phyloP scores from a whole-genome alignment of 2,797 vertebrate genomes.

The Heterohyrax brucei region DNA sequence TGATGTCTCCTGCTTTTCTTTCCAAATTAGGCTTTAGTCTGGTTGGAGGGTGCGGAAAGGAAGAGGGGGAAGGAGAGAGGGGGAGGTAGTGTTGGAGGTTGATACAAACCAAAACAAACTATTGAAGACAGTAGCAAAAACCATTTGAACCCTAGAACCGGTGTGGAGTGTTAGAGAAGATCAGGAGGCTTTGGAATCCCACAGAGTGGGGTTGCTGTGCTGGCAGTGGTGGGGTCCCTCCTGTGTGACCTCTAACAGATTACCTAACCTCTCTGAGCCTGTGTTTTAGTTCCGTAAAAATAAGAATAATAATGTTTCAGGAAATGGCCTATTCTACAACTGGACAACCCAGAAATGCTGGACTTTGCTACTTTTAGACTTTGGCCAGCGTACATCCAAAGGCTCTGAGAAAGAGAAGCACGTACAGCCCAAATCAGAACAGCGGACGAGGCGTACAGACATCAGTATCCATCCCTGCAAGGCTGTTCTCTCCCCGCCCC shows the following conservation, averaged over 20 bases:
- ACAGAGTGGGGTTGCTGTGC: background rate
- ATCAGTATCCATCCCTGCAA: background rate
- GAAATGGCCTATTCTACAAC: background rate
- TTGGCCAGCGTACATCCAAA: background rate
- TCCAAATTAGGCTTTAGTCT: constrained; percentile 63
- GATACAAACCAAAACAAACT: background rate
- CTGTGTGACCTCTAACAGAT: background rate
- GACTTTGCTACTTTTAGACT: background rate
- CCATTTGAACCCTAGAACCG: background rate
- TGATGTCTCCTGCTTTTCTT: constrained; percentile 53
- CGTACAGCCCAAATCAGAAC: background rate
- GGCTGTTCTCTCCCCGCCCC: background rate
- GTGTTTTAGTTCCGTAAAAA: background rate
- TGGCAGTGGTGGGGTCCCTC: background rate
- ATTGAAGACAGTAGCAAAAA: background rate
- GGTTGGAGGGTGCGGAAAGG: background rate
- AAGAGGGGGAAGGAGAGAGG: too few relatives aligned
- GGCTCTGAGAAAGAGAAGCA: background rate
- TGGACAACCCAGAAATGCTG: background rate
- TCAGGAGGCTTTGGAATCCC: background rate
- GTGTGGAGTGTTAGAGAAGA: background rate
- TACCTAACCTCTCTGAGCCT: background rate
- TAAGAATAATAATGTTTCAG: background rate
- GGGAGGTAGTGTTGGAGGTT: too few relatives aligned
- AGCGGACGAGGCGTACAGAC: background rate